Base-by-base conservation (phyloP, 2,113 vertebrate genomes). In the Salvator merianae region DNA sequence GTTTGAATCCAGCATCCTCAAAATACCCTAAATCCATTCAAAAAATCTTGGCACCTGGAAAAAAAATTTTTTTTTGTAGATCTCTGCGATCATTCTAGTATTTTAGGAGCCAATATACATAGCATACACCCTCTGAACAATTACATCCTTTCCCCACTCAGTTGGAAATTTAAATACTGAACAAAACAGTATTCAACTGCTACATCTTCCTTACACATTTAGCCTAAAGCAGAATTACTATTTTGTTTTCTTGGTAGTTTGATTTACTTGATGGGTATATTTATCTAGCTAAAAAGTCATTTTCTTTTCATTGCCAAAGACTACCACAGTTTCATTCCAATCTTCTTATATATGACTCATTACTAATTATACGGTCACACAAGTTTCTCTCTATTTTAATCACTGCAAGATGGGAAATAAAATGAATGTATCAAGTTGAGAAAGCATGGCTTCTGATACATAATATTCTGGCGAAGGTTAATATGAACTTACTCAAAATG, bases 401-500 rank as follows among this genome's bases (percentile, higher is more conserved):
- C 72, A 70, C 77, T n/a, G 28, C 12, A 47, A 3, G 43, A n/a
- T 47, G 7, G 72, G 13, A 74, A 20, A 20, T 28, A 75, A 84
- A 82, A 81, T 87, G 82, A 85, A 0, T 71, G 38, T 62, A 18
- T 69, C 34, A 50, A 47, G 65, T 72, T 65, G 79, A 77, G 72
- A 65, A 90, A 59, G 34, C 47, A 83, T 59, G 72, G 76, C 79
- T 79, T 36, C 12, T 30, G 53, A 38, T 90, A 73, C 83, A 81
- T 72, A 62, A 4, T 50, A 83, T 84, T 81, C 86, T 86, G 86
- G 90, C 82, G 85, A 43, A 50, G 86, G 82, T 84, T 91, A 75
- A 63, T 87, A 86, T 83, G 80, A 86, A 90, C 76, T 75, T 81
- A 81, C 70, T 84, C 81, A 85, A 90, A 88, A 91, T 36, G 71